Percentiles rank a stretch among this genome's conserved stretches.
phyloP scores from a whole-genome alignment of 1,140 invertebrate genomes.

The Drosophila sproati region DNA sequence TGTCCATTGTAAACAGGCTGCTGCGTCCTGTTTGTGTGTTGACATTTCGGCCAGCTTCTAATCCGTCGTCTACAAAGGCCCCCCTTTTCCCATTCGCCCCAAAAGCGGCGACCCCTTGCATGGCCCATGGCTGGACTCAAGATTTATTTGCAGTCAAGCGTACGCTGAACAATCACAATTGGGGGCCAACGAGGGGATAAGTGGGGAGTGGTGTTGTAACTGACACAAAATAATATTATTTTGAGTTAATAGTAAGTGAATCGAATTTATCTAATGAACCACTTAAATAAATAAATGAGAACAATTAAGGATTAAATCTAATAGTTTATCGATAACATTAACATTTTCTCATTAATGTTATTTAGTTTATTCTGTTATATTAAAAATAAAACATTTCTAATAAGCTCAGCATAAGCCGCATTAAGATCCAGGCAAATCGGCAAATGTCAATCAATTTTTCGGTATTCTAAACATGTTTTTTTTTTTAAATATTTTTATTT shows the following conservation, averaged over 20 bases:
- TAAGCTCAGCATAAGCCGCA: too few species aligned
- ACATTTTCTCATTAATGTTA: too few species aligned
- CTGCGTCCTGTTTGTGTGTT: slow-evolving; percentile 41
- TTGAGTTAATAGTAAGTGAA: neutral
- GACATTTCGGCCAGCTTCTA: slow-evolving; percentile 48
- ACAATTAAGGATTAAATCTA: neutral
- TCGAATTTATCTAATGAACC: neutral
- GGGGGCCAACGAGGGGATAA: neutral
- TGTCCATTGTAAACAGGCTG: slow-evolving; percentile 25
- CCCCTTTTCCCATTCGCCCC: neutral
- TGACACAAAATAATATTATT: slow-evolving; percentile 6
- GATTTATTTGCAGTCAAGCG: slow-evolving; percentile 68
- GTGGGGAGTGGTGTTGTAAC: neutral
- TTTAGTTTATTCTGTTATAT: too few species aligned
- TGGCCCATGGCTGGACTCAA: slow-evolving; percentile 14
- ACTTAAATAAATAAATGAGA: neutral
- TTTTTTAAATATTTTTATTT: too few species aligned
- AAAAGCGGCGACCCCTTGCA: slow-evolving; percentile 24
- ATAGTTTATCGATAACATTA: too few species aligned
- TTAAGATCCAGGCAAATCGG: too few species aligned
- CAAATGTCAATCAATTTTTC: too few species aligned
- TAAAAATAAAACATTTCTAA: too few species aligned
- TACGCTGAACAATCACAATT: slow-evolving; percentile 1
- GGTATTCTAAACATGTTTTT: too few species aligned
- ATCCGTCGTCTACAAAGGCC: slow-evolving; percentile 33